Conservation (phyloP, 2,113 vertebrate species). For the Stigmatopora argus region DNA sequence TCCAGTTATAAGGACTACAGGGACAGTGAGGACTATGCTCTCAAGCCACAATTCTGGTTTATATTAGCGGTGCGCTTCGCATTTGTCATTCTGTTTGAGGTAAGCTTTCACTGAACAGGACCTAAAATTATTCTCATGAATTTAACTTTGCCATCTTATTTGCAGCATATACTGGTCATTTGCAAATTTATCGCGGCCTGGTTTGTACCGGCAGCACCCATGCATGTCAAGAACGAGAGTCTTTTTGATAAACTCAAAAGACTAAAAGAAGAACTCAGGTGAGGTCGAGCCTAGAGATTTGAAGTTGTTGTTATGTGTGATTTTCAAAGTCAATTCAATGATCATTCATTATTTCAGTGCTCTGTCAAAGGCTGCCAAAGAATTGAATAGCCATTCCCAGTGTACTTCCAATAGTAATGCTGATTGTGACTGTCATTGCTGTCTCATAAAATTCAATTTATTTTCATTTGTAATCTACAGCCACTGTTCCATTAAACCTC, state of each 20-base stretch:
- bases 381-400: no score
- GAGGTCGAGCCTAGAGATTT: constrained; percentile 8
- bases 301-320: neutral
- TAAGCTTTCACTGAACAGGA: constrained; percentile 24
- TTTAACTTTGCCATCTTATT: constrained; percentile 9
- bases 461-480: no score
- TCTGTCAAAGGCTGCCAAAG: no score
- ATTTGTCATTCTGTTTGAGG: constrained; percentile 94
- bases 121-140: neutral
- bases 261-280: constrained; percentile 69
- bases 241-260: constrained; percentile 66
- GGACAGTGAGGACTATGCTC: constrained; percentile 65
- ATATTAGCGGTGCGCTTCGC: constrained; percentile 83
- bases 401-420: no score
- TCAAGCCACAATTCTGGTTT: constrained; percentile 82
- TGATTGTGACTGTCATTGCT: no score
- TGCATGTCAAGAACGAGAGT: constrained; percentile 78
- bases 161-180: constrained; percentile 85
- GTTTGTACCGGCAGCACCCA: constrained; percentile 83
- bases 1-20: constrained; percentile 89
- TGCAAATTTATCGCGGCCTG: constrained; percentile 85
- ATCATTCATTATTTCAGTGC: no score
- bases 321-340: neutral
- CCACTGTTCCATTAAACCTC: no score
- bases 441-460: no score